Percentiles rank a stretch among this genome's conserved stretches.
phyloP scores from a whole-genome alignment of 2,888 invertebrate species.

The Eilema depressum region DNA sequence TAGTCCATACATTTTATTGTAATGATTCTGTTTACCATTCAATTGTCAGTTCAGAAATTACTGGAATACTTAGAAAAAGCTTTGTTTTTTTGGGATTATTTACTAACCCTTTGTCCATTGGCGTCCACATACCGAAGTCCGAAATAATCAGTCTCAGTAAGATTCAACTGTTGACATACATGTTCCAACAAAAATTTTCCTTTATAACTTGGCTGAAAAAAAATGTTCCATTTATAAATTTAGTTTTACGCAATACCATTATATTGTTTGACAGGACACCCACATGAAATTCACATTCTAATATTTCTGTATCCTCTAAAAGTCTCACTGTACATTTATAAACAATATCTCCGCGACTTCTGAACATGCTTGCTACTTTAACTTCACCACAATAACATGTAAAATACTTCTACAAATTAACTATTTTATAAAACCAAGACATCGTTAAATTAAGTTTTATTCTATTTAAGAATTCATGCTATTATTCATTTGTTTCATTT shows the following conservation, averaged over 20 bases:
- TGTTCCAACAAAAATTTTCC: slow-evolving; percentile 96
- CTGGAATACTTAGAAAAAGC: background rate
- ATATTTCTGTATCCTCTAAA: slow-evolving; percentile 95
- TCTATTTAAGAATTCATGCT: slow-evolving; percentile 45
- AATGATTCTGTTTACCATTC: background rate
- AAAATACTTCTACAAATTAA: slow-evolving; percentile 38
- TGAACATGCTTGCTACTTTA: slow-evolving; percentile 81
- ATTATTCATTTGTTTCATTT: slow-evolving; percentile 63
- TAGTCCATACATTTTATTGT: background rate
- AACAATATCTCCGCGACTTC: slow-evolving; percentile 92
- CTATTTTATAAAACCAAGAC: slow-evolving; percentile 50
- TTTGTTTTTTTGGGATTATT: slow-evolving; percentile 15
- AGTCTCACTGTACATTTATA: slow-evolving; percentile 96
- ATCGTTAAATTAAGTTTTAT: slow-evolving; percentile 47
- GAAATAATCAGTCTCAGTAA: slow-evolving; percentile 97
- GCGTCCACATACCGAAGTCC: slow-evolving; percentile 97
- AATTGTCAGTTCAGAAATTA: background rate
- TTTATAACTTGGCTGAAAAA: slow-evolving; percentile 93
- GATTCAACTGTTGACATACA: slow-evolving; percentile 95
- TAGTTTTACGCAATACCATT: background rate
- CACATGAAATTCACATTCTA: slow-evolving; percentile 96
- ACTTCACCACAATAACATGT: slow-evolving; percentile 33
- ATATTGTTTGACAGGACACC: slow-evolving; percentile 53
- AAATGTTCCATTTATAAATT: slow-evolving; percentile 21
- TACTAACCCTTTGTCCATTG: slow-evolving; percentile 94